Conservation (phyloP, 2,797 vertebrate species). For the Rhyacichthys aspro region DNA sequence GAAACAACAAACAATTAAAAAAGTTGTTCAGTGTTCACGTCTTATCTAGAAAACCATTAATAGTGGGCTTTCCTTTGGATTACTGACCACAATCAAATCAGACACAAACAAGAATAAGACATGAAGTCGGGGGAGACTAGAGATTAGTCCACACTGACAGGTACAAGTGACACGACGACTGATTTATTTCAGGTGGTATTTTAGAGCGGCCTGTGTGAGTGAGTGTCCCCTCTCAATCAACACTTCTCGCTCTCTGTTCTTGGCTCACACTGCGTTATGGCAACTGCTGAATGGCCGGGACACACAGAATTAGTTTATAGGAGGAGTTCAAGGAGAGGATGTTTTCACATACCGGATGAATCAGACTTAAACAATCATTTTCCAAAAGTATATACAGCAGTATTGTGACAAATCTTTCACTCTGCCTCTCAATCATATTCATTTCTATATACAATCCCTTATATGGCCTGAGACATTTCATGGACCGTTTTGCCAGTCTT, state of each 20-base stretch:
- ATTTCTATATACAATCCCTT: background rate
- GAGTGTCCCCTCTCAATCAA: slow-evolving; percentile 58
- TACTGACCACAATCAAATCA: slow-evolving; percentile 7
- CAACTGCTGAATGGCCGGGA: slow-evolving; percentile 15
- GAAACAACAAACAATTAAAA: background rate
- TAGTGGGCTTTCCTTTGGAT: background rate
- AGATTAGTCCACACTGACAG: slow-evolving; percentile 64
- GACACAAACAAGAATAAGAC: slow-evolving; percentile 20
- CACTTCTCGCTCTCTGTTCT: slow-evolving; percentile 37
- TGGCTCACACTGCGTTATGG: slow-evolving; percentile 36
- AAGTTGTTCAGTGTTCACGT: background rate
- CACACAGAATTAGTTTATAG: slow-evolving; percentile 6
- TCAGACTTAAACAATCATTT: slow-evolving; percentile 10
- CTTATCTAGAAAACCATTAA: background rate
- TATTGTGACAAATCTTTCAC: slow-evolving; percentile 16
- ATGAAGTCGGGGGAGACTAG: slow-evolving; percentile 29
- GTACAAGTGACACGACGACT: slow-evolving; percentile 66
- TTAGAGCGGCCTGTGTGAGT: slow-evolving; percentile 30
- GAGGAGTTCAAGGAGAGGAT: slow-evolving; percentile 9
- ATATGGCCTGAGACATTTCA: background rate
- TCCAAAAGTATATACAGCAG: background rate
- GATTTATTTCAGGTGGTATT: slow-evolving; percentile 66
- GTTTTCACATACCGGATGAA: slow-evolving; percentile 12
- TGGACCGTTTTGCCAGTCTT: no score
- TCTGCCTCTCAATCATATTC: slow-evolving; percentile 2